Conservation (phyloP, 1,140 invertebrate genomes). For the Brachionus calyciflorus region DNA sequence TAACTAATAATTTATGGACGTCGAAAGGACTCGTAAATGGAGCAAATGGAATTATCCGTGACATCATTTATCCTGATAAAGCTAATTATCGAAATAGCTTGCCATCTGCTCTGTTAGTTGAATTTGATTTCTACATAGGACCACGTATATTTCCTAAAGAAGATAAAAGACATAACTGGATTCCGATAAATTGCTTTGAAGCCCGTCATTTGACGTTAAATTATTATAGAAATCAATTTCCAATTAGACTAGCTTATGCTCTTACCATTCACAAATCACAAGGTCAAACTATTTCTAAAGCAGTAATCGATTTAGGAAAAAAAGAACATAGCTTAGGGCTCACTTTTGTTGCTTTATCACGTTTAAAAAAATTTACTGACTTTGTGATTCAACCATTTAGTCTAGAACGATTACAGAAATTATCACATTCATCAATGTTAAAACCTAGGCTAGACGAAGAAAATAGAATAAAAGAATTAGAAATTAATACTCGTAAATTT, state of each 20-base stretch:
- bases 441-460: neutral
- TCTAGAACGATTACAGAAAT: neutral
- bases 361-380: neutral
- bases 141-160: neutral
- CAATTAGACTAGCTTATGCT: neutral
- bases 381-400: neutral
- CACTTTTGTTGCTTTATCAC: neutral
- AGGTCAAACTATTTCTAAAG: slow-evolving; percentile 5
- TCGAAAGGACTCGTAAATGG: neutral
- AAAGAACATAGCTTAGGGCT: neutral
- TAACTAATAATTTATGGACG: neutral
- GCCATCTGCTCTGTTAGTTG: neutral
- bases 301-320: neutral
- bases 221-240: neutral
- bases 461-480: neutral
- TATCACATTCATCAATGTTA: neutral
- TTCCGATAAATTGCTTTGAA: neutral
- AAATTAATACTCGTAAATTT: neutral
- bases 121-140: slow-evolving; percentile 4
- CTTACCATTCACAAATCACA: neutral
- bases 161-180: neutral
- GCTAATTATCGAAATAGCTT: neutral
- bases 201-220: neutral
- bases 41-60: neutral
- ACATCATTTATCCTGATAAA: slow-evolving; percentile 10